Evolutionary conservation across 2,888 invertebrate genomes (phyloP).

Genomic region (Mactromeris polynyma): DNA sequence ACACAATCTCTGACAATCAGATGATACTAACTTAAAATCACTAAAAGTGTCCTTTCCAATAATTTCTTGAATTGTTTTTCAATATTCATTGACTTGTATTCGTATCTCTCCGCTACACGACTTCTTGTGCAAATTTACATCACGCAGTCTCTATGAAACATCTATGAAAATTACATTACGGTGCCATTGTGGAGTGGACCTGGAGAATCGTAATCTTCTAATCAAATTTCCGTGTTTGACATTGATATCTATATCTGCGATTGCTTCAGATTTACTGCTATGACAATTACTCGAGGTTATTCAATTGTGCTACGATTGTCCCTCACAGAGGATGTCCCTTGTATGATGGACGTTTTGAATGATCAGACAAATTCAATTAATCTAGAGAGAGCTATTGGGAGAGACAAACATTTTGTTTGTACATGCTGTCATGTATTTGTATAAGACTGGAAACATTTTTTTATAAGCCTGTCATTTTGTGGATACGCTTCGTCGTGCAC

Average conservation of each 20-base stretch:
- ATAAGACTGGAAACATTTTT: background rate
- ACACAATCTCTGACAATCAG: background rate
- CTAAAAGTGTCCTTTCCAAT: background rate
- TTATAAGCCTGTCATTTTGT: background rate
- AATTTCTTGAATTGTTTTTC: slow-evolving; percentile 11
- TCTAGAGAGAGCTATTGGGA: background rate
- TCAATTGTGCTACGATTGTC: background rate
- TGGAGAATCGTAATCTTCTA: background rate
- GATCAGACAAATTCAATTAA: slow-evolving; percentile 18
- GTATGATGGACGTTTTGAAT: background rate
- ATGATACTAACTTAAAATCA: slow-evolving; percentile 3
- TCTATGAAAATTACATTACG: background rate
- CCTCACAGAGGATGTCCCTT: background rate
- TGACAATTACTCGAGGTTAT: background rate
- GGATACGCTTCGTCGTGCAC: no score
- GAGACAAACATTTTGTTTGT: background rate
- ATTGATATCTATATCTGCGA: background rate
- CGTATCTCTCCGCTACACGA: background rate
- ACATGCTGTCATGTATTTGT: background rate
- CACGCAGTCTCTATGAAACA: background rate
- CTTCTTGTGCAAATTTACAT: background rate
- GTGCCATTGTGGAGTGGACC: background rate
- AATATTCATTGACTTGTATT: background rate
- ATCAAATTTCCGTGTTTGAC: background rate
- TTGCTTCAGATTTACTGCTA: background rate